Evolutionary conservation across 2,797 vertebrate genomes (phyloP), one percentile per base, ranked within the genome.

Genomic region (Australoheros facetus): DNA sequence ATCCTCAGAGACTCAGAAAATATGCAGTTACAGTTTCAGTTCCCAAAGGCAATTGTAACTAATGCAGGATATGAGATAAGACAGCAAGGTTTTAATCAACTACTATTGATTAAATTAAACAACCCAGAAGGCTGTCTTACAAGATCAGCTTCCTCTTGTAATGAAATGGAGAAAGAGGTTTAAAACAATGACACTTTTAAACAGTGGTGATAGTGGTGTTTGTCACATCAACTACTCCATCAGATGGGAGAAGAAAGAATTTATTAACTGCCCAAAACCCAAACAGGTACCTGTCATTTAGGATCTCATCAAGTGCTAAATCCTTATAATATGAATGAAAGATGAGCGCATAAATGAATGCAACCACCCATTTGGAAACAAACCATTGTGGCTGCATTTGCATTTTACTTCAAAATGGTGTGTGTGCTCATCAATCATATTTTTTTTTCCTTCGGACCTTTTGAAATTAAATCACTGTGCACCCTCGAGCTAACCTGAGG

Each of bases 391-490:
- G 59, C 59, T 72, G 12, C 5, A 89, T 85, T 91, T 91, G 75
- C 83, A 48, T 48, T 48, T 48, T 17, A 48, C 5, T 17, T 48
- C 45, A 48, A 48, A 48, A 3, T 17, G 16, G 39, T 72, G 53
- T 70, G 62, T 17, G 9, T 45, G 8, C 45, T 86, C 83, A 88
- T 87, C 81, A 80, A 85, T 86, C 76, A 79, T 64, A 58, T 59
- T 21, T 62, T 23, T 88, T 80, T 86, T 55, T 69, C 45, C 34
- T 64, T 72, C 59, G 75, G 56, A 72, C 77, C 42, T 86, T 37
- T 83, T 80, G 54, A 84, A 87, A 90, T 82, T 34, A 85, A 79
- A 80, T 92, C 80, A 90, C 91, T 85, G 90, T 77, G 73, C 79
- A 74, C 79, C 89, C 84, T 59, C 71, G 4, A 71, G 91, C 88